Percentiles rank a stretch among this genome's conserved stretches.
Conservation (phyloP, 1,140 invertebrate species). For the Lucilia sericata region DNA sequence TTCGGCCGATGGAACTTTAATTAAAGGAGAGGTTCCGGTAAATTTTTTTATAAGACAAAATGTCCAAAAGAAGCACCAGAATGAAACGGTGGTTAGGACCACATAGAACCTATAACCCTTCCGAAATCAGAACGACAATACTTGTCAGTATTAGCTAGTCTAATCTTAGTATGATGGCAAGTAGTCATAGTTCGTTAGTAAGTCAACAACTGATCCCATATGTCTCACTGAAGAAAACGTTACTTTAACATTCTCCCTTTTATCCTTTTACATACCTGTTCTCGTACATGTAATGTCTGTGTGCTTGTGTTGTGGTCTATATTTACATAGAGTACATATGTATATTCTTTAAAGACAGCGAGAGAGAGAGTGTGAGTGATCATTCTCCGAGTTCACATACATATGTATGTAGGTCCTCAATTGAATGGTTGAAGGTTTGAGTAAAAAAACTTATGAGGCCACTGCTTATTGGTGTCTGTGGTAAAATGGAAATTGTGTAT, state of each 20-base stretch:
- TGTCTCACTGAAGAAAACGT: neutral
- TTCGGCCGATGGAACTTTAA: too few species aligned
- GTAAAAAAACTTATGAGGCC: slow-evolving; percentile 32
- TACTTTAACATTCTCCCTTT: neutral
- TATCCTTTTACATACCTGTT: neutral
- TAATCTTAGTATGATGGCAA: too few species aligned
- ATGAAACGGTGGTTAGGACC: too few species aligned
- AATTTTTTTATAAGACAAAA: too few species aligned
- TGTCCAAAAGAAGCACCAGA: too few species aligned
- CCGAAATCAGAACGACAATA: too few species aligned
- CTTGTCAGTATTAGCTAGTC: too few species aligned
- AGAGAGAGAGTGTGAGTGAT: neutral
- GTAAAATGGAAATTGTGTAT: slow-evolving; percentile 27
- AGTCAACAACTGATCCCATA: too few species aligned
- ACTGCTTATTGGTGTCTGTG: slow-evolving; percentile 40
- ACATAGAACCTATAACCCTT: too few species aligned
- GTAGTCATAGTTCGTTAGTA: too few species aligned
- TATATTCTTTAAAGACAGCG: neutral
- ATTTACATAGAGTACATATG: neutral
- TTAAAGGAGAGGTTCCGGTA: too few species aligned
- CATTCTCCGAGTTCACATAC: neutral
- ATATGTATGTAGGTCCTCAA: neutral
- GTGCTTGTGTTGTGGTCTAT: neutral
- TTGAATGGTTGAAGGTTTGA: neutral
- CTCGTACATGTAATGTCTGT: neutral